These are phyloP conservation scores for Amphiprion percula DNA, from an alignment of 2,113 vertebrate genomes.

Conservation along the genomic window DNA sequence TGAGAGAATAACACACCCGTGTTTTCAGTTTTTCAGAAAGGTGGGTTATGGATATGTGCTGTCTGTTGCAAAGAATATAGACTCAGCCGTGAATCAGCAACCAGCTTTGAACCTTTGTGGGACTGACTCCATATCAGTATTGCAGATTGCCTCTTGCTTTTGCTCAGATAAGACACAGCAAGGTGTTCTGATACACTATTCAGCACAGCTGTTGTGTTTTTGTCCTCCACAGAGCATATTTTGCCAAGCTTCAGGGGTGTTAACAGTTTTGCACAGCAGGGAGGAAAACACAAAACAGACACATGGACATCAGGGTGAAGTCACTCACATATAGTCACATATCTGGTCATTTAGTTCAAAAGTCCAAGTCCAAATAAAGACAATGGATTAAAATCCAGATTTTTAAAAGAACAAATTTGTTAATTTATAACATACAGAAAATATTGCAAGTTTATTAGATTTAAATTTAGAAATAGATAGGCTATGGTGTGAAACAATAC, in stretches of 20 bases:
- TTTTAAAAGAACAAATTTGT: too few species aligned
- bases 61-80: constrained; percentile 41
- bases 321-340: neutral
- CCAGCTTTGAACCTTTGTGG: constrained; percentile 49
- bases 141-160: constrained; percentile 51
- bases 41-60: constrained; percentile 29
- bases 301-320: neutral
- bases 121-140: constrained; percentile 48
- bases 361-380: too few species aligned
- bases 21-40: constrained; percentile 46
- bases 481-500: constrained; percentile 40
- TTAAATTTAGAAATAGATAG: constrained; percentile 26
- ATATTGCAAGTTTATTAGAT: too few species aligned
- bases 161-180: constrained; percentile 61
- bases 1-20: constrained; percentile 50
- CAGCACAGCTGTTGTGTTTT: constrained; percentile 21
- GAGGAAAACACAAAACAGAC: neutral
- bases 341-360: too few species aligned
- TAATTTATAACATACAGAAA: too few species aligned
- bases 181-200: constrained; percentile 37
- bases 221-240: constrained; percentile 10
- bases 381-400: too few species aligned
- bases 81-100: constrained; percentile 59
- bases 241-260: neutral
- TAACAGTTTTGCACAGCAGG: constrained; percentile 10